A percentile compares a stretch with the other conserved stretches of the same genome.
These are phyloP conservation scores for Eurystomus glaucurus DNA, from an alignment of 2,797 vertebrate species.

Conservation along the genomic window DNA sequence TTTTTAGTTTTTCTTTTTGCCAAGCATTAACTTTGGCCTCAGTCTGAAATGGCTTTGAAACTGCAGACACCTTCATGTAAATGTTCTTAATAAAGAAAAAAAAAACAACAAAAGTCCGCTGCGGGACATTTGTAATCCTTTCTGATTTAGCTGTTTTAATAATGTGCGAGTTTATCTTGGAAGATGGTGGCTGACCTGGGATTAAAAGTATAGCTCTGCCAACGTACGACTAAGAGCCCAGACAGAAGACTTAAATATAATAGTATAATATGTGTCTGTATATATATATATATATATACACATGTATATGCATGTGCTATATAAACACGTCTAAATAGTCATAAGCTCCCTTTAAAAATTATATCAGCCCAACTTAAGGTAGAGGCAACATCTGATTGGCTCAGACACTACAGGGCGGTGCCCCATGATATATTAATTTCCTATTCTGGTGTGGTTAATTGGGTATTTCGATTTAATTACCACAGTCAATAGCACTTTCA, in stretches of 20 bases:
- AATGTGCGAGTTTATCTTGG: constrained; percentile 66
- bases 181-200: constrained; percentile 58
- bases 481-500: constrained; percentile 67
- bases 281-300: neutral
- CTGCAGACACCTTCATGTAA: constrained; percentile 63
- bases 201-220: constrained; percentile 51
- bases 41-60: constrained; percentile 58
- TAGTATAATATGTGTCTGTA: neutral
- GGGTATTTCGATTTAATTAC: constrained; percentile 71
- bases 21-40: constrained; percentile 29
- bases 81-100: constrained; percentile 53
- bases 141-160: constrained; percentile 76
- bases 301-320: neutral
- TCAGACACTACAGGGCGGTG: neutral
- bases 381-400: constrained; percentile 7
- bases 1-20: too few relatives aligned
- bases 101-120: neutral
- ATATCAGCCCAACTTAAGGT: constrained; percentile 15
- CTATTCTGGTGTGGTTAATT: constrained; percentile 68
- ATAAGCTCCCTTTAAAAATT: constrained; percentile 23
- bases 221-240: neutral
- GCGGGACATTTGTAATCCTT: constrained; percentile 52
- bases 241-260: constrained; percentile 40
- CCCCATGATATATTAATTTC: constrained; percentile 51
- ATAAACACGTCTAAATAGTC: constrained; percentile 44